A percentile compares a stretch with the other conserved stretches of the same genome.
Conservation (phyloP, 2,888 invertebrate species). For the Phyllotreta striolata region DNA sequence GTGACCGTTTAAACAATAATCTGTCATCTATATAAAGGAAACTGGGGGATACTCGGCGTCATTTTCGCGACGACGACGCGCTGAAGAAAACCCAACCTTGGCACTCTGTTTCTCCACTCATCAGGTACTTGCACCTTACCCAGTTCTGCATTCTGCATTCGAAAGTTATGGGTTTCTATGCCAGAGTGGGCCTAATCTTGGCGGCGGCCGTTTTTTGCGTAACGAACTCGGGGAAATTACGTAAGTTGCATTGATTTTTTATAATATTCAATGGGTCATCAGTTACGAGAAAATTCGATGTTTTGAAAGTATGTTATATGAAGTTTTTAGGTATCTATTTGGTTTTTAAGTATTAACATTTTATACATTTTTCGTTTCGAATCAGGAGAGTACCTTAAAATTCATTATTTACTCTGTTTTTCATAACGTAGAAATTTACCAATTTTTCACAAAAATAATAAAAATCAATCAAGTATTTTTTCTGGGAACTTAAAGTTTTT, state of each 20-base stretch:
- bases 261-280: not conserved
- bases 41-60: slow-evolving; percentile 10
- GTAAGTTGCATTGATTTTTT: slow-evolving; percentile 26
- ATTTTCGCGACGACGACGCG: slow-evolving; percentile 9
- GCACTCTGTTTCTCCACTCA: slow-evolving; percentile 1
- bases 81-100: slow-evolving; percentile 28
- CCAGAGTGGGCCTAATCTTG: slow-evolving; percentile 26
- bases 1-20: slow-evolving; percentile 12
- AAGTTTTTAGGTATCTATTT: too few relatives aligned
- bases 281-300: not conserved
- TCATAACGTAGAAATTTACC: too few relatives aligned
- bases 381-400: not conserved
- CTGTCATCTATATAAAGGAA: slow-evolving; percentile 19
- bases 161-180: slow-evolving; percentile 30
- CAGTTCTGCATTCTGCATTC: slow-evolving; percentile 3
- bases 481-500: too few relatives aligned
- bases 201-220: slow-evolving; percentile 18
- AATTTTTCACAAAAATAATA: too few relatives aligned
- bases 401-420: not conserved
- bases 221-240: slow-evolving; percentile 26
- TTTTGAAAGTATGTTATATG: not conserved
- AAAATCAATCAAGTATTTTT: too few relatives aligned
- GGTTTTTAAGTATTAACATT: too few relatives aligned
- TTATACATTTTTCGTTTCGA: too few relatives aligned
- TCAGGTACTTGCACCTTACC: not conserved